phyloP scores from a whole-genome alignment of 2,797 vertebrate genomes.

The Bryconaethiops microstoma region DNA sequence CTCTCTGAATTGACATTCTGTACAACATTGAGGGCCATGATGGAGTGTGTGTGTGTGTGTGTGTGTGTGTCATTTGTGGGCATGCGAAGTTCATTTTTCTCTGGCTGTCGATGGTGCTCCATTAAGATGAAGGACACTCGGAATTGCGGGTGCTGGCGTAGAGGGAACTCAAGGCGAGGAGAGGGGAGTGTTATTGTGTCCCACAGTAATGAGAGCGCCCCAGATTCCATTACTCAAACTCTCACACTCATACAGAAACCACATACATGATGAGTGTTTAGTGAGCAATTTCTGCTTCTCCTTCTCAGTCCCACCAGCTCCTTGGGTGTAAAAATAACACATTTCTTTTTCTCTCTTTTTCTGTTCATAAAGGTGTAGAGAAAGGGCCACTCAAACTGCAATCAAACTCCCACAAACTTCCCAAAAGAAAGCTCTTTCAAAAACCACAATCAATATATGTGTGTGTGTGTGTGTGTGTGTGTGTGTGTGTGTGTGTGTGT shows the following conservation, averaged over 20 bases:
- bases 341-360: not conserved
- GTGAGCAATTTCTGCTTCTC: conserved; percentile 17
- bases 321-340: not conserved
- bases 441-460: not conserved
- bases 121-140: conserved; percentile 48
- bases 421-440: not conserved
- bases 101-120: conserved; percentile 26
- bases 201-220: conserved; percentile 49
- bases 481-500: no score
- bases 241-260: conserved; percentile 21
- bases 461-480: not conserved
- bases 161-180: conserved; percentile 35
- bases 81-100: conserved; percentile 41
- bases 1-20: conserved; percentile 17
- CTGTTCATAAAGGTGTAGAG: no score
- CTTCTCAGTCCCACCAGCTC: not conserved
- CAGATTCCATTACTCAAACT: conserved; percentile 50
- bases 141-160: conserved; percentile 34
- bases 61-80: conserved; percentile 25
- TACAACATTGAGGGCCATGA: conserved; percentile 10
- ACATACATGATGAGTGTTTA: conserved; percentile 37
- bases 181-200: conserved; percentile 43
- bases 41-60: conserved; percentile 1
- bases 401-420: not conserved
- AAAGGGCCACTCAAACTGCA: not conserved